A percentile compares a stretch with the other conserved stretches of the same genome.
These are phyloP conservation scores for Apantesis nais DNA, from an alignment of 2,888 invertebrate genomes.

Conservation along the genomic window DNA sequence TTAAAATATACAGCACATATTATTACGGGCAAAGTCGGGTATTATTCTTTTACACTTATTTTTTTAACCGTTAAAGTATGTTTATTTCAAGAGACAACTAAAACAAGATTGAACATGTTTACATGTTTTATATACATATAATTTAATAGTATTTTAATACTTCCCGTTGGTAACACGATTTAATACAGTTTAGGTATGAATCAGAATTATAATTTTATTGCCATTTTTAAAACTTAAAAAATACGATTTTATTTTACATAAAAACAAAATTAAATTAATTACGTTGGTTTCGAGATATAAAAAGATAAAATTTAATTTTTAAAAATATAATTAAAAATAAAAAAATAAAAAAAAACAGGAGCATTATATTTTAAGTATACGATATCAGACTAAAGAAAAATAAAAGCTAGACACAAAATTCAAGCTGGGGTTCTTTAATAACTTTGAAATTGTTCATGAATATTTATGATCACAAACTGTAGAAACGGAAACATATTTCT, in stretches of 20 bases:
- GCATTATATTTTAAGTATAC: slow-evolving; percentile 19
- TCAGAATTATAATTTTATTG: slow-evolving; percentile 6
- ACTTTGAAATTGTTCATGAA: slow-evolving; percentile 39
- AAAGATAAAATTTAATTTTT: slow-evolving; percentile 12
- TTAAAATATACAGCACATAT: slow-evolving; percentile 23
- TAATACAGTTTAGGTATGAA: background rate
- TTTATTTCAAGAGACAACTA: background rate
- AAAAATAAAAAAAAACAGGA: slow-evolving; percentile 2
- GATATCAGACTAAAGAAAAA: slow-evolving; percentile 24
- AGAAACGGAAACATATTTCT: slow-evolving; percentile 24
- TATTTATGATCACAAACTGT: slow-evolving; percentile 37
- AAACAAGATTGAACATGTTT: slow-evolving; percentile 8
- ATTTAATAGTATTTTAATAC: background rate
- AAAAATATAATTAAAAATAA: slow-evolving; percentile 7
- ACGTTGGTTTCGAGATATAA: background rate
- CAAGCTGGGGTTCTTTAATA: slow-evolving; percentile 24
- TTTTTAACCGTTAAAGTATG: too few relatives aligned
- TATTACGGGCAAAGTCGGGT: background rate
- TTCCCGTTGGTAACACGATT: slow-evolving; percentile 13
- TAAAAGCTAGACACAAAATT: slow-evolving; percentile 26
- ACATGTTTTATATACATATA: slow-evolving; percentile 6
- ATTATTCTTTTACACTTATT: too few relatives aligned
- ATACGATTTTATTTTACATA: slow-evolving; percentile 13
- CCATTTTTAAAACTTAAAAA: slow-evolving; percentile 1
- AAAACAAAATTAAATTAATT: too few relatives aligned